Evolutionary conservation across 64 coral and sea anemone species (phyloP).

Genomic region (Cladopsammia gracilis): DNA sequence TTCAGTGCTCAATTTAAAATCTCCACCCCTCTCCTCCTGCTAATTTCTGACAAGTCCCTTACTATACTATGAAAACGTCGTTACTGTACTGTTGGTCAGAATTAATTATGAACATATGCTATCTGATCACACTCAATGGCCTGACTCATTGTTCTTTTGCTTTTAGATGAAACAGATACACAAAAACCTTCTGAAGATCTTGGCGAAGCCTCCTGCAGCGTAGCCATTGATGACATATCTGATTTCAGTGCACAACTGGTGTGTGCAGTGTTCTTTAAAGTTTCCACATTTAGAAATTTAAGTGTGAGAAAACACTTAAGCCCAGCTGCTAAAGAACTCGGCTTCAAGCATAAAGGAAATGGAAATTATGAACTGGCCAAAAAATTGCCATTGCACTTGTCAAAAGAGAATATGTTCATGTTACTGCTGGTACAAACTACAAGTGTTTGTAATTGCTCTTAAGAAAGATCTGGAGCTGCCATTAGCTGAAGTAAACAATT

Average conservation of each 20-base stretch:
- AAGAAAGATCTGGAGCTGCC: not conserved
- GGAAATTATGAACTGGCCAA: constrained; percentile 7
- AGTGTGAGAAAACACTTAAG: not conserved
- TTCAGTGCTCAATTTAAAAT: no score
- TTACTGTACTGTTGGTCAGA: no score
- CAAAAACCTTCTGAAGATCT: not conserved
- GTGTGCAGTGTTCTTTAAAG: not conserved
- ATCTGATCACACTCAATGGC: no score
- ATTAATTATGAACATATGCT: no score
- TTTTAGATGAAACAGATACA: constrained; percentile 10
- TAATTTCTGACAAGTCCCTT: no score
- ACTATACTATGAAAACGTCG: no score
- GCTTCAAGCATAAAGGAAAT: not conserved
- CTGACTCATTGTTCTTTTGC: not conserved
- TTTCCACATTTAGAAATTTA: not conserved
- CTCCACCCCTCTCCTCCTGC: no score
- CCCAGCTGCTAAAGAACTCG: not conserved
- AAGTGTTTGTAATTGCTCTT: not conserved
- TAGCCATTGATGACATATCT: not conserved
- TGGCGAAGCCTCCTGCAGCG: not conserved
- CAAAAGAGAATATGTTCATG: not conserved
- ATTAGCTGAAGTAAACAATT: not conserved
- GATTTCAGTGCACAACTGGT: not conserved
- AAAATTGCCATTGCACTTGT: not conserved
- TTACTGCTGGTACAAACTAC: not conserved